Evolutionary conservation across 2,113 vertebrate genomes (phyloP), one percentile per base, ranked within the genome.

Genomic region (Aegithalos caudatus): DNA sequence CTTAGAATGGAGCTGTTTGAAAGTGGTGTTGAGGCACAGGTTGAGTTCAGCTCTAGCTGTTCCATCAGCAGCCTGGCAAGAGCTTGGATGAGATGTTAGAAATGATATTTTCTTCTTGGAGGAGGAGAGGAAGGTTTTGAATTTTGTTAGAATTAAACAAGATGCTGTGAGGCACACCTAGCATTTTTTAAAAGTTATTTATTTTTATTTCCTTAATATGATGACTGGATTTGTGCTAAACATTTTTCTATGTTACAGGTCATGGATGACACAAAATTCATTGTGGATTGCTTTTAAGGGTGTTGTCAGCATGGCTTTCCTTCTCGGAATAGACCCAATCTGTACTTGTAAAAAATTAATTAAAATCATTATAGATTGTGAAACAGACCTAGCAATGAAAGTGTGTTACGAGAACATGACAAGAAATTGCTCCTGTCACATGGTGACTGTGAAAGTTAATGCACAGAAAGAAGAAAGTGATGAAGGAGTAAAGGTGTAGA

Each of bases 21-120:
- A 91, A 86, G 35, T 13, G 57, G 31, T 65, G 45, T 54, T 81
- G 82, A 95, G 58, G 56, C 93, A 88, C 86, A 90, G 81, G 70
- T 91, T 90, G 93, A 90, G 67, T 25, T 82, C 50, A 77, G 62
- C 50, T 90, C 71, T 80, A 33, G 74, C 78, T 94, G 80, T 78
- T 95, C 56, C n/a, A 27, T 74, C 83, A 83, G 78, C 81, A 91
- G 81, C 66, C 71, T 90, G 71, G 45, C 62, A 92, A 97, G 69
- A 78, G 67, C 40, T 57, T 79, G 69, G 57, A 64, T 87, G 58
- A 60, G 48, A 70, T 60, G 28, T 82, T 61, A 64, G 87, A 67
- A 89, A 7, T 7, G 38, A 3, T 62, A 44, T 71, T 90, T 81
- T 69, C 2, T 51, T 77, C 37, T 80, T 77, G 73, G 31, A 79